phyloP scores from a whole-genome alignment of 2,113 vertebrate genomes.

The Azemiops feae region DNA sequence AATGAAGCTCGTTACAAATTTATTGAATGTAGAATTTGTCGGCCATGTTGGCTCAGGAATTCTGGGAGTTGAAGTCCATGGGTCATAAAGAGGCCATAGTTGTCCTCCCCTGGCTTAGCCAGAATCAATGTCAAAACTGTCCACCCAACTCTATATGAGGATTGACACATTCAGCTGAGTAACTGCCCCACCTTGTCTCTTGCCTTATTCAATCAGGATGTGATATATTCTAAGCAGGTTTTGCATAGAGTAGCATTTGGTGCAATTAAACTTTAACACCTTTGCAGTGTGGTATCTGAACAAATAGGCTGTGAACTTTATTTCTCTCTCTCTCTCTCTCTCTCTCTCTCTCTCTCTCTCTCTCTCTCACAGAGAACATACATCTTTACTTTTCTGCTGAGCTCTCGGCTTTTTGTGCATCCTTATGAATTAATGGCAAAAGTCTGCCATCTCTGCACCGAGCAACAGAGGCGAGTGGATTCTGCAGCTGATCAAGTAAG shows the following conservation, averaged over 20 bases:
- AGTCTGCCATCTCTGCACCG: slow-evolving; percentile 84
- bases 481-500: slow-evolving; percentile 83
- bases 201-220: not conserved
- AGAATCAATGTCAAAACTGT: not conserved
- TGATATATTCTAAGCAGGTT: not conserved
- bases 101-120: not conserved
- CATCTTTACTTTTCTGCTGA: slow-evolving; percentile 94
- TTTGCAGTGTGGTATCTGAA: not conserved
- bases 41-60: not conserved
- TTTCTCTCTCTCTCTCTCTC: not conserved
- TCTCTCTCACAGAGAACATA: slow-evolving; percentile 81
- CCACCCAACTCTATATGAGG: not conserved
- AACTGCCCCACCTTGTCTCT: not conserved
- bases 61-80: not conserved
- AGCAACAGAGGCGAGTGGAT: slow-evolving; percentile 82
- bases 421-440: slow-evolving; percentile 89
- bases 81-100: not conserved
- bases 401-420: slow-evolving; percentile 88
- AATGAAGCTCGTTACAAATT: not conserved
- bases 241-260: slow-evolving; percentile 18
- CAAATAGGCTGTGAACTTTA: not conserved
- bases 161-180: not conserved
- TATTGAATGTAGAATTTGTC: not conserved
- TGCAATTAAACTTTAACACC: slow-evolving; percentile 15
- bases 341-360: not conserved